Evolutionary conservation across 2,888 invertebrate genomes (phyloP).

Genomic region (Corbicula japonica): DNA sequence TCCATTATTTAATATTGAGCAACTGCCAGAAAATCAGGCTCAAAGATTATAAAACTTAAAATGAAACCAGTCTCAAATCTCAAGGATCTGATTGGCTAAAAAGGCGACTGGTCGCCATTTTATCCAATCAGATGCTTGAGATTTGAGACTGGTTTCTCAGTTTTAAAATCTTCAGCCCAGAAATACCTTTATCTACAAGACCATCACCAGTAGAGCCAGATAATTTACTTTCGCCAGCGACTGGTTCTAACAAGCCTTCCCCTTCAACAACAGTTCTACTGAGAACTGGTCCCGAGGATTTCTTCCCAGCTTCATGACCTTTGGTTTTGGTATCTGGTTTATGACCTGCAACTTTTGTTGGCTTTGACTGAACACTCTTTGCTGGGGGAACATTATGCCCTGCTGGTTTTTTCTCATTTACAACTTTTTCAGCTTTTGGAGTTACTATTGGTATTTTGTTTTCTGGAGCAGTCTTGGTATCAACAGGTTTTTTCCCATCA

Average conservation of each 20-base stretch:
- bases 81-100: too few species aligned
- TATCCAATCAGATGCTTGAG: too few species aligned
- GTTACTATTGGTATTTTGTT: constrained; percentile 5
- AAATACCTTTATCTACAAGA: constrained; percentile 1
- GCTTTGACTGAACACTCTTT: constrained; percentile 6
- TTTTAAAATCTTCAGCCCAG: too few species aligned
- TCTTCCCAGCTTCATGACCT: neutral
- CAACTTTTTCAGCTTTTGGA: constrained; percentile 15
- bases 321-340: constrained; percentile 13
- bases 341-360: neutral
- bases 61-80: too few species aligned
- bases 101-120: too few species aligned
- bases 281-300: neutral
- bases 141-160: too few species aligned
- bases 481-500: neutral
- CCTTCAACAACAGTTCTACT: constrained; percentile 31
- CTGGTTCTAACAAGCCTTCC: constrained; percentile 33
- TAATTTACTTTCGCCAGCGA: constrained; percentile 22
- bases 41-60: too few species aligned
- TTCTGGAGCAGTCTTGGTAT: too few species aligned
- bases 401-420: constrained; percentile 3
- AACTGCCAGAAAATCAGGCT: too few species aligned
- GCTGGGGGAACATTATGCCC: constrained; percentile 1
- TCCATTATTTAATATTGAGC: too few species aligned
- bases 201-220: constrained; percentile 20